Conservation (phyloP, 2,888 invertebrate genomes). For the Xanthia togata region DNA sequence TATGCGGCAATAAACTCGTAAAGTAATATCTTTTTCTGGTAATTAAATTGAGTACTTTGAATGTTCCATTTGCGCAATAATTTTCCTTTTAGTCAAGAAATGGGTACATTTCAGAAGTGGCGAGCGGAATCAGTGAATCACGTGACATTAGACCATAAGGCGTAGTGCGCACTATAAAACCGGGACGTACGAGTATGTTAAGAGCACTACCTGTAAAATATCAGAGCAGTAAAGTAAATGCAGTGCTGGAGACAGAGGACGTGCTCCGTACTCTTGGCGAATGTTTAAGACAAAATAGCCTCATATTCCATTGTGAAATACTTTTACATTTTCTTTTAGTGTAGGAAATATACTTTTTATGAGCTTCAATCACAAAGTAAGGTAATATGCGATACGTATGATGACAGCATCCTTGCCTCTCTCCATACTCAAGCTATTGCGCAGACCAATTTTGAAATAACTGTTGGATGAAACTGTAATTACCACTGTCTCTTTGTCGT, state of each 20-base stretch:
- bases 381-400: neutral
- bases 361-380: neutral
- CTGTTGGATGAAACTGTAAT: neutral
- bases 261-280: constrained; percentile 78
- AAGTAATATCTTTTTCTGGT: constrained; percentile 18
- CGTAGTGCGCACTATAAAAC: constrained; percentile 88
- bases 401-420: neutral
- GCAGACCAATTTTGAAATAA: neutral
- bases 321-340: constrained; percentile 59
- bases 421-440: neutral
- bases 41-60: constrained; percentile 23
- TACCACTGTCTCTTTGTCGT: neutral
- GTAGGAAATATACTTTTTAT: constrained; percentile 33
- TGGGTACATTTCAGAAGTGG: constrained; percentile 55
- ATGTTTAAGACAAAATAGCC: constrained; percentile 70
- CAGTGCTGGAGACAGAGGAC: constrained; percentile 82
- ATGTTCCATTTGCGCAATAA: constrained; percentile 37
- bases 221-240: constrained; percentile 90
- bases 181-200: constrained; percentile 84
- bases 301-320: constrained; percentile 67
- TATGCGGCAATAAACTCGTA: constrained; percentile 24
- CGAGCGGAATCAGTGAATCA: constrained; percentile 80
- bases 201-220: constrained; percentile 90
- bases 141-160: constrained; percentile 88
- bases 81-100: constrained; percentile 50